Base-by-base conservation (phyloP, 53 echinoderm and acorn worm genomes). In the Holothuria scabra region DNA sequence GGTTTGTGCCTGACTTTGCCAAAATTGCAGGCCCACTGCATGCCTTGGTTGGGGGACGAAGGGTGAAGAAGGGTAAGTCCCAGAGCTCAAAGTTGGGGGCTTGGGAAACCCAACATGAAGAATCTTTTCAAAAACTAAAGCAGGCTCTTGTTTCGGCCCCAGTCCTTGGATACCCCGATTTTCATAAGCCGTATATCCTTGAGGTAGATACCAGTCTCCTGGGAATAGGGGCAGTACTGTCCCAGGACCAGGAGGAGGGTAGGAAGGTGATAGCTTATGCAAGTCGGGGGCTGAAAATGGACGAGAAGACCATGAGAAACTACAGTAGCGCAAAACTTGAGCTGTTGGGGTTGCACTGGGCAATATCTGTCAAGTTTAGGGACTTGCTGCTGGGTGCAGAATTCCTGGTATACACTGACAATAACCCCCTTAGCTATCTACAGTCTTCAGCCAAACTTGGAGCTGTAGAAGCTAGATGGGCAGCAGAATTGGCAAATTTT, bases 401-500 rank as follows among this genome's bases (percentile, higher is more conserved):
- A 28, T 87, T 81, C 33, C 7, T 23, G 12, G 87, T 81, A 1
- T 87, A 46, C 61, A 87, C 82, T 8, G 82, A 82, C n/a, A 82
- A 88, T 32, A 80, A 87, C 24, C 88, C 88, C 4, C 74, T 84
- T 0, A 76, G 78, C 29, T 88, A 88, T 28, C 38, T 88, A 5
- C 55, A 88, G n/a, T 25, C 84, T n/a, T 84, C 84, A 3, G 84
- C 76, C 0, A 88, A 88, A 41, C 80, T 88, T 28, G 89, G 80
- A 28, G 89, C 89, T 18, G 66, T 84, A 11, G 89, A 89, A 78
- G 66, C 72, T 24, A 59, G 90, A 16, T 93, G 90, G 93, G 83
- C 46, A 49, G 90, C 90, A 9, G 90, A 93, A 26, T 52, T 93
- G 12, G 85, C 90, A 0, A 60, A 83, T 29, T 93, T 93, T 46